A percentile compares a stretch with the other conserved stretches of the same genome.
Evolutionary conservation across 2,113 vertebrate genomes (phyloP).

Genomic region (Catharus bicknelli): DNA sequence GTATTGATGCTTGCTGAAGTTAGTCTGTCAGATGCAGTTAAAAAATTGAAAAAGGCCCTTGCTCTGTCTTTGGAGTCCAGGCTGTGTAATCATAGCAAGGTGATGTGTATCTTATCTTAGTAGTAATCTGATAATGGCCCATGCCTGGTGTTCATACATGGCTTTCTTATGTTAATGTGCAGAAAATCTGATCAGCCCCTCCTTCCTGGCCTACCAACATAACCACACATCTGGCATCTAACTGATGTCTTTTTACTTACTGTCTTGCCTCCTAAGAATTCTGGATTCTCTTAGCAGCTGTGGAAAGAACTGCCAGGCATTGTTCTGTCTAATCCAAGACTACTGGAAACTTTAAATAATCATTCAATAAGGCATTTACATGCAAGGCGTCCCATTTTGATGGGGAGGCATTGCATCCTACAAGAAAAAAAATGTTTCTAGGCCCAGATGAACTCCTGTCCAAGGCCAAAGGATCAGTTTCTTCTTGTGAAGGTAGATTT

Average conservation of each 20-base stretch:
- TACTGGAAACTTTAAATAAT: background rate
- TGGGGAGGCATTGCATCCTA: background rate
- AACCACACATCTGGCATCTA: background rate
- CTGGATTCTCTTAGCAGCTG: background rate
- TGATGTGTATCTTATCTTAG: background rate
- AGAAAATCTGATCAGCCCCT: background rate
- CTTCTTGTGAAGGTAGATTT: background rate
- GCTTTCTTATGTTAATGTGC: background rate
- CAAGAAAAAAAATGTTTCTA: background rate
- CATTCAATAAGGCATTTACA: background rate
- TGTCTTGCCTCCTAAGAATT: background rate
- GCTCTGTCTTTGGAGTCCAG: background rate
- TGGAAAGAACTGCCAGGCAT: background rate
- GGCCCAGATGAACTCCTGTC: background rate
- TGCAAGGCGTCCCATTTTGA: background rate
- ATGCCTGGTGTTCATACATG: background rate
- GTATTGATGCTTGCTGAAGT: background rate
- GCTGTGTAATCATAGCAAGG: background rate
- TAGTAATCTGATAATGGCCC: background rate
- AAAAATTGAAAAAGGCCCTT: background rate
- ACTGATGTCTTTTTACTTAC: background rate
- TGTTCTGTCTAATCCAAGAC: background rate
- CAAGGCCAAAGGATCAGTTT: background rate
- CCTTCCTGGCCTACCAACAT: background rate
- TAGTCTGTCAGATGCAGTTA: background rate